These are phyloP conservation scores for Lamprotornis superbus DNA, from an alignment of 2,113 vertebrate species.

Conservation along the genomic window DNA sequence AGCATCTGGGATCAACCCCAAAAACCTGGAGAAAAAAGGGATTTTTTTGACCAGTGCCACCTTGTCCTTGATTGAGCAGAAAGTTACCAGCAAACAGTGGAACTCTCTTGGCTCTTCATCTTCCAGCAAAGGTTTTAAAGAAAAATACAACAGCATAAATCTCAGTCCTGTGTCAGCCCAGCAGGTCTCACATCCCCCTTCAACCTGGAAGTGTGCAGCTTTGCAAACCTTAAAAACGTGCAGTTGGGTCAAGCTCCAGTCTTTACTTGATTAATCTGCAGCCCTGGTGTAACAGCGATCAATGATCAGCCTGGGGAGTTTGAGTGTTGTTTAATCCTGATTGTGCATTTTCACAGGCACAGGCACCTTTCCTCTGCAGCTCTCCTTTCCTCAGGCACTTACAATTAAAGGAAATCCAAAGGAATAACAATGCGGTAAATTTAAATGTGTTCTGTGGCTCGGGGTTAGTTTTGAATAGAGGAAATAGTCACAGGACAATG, in stretches of 20 bases:
- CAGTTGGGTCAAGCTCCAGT: fast-evolving
- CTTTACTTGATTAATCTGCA: neutral
- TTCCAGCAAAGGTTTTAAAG: neutral
- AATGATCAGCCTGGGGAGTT: neutral
- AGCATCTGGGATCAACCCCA: neutral
- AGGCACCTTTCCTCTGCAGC: neutral
- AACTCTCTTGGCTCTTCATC: neutral
- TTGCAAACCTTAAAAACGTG: neutral
- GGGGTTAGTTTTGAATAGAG: neutral
- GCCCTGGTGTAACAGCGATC: neutral
- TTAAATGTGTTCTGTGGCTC: neutral
- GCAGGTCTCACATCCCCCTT: neutral
- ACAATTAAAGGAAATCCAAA: neutral
- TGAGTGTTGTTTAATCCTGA: neutral
- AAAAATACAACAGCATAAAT: neutral
- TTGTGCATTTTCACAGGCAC: neutral
- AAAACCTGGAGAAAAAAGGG: neutral
- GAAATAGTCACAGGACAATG: neutral
- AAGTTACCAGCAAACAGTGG: neutral
- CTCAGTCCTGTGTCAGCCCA: neutral
- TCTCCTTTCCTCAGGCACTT: neutral
- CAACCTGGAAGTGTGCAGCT: neutral
- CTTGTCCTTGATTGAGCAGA: neutral
- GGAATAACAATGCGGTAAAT: neutral
- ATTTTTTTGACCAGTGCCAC: neutral